phyloP scores from a whole-genome alignment of 2,113 vertebrate genomes.

The Oxyura jamaicensis region DNA sequence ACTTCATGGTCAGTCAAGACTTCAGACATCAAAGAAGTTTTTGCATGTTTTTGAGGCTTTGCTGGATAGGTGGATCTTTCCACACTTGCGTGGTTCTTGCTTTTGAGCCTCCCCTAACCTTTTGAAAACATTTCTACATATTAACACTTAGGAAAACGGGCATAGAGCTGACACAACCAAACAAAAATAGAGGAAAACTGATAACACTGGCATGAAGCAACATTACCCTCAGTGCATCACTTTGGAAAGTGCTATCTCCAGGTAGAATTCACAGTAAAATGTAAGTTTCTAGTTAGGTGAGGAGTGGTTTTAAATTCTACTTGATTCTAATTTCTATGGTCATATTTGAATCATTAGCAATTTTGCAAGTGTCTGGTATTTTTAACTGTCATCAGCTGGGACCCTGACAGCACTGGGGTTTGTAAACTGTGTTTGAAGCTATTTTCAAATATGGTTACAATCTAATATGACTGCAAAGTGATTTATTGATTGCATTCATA shows the following conservation, averaged over 20 bases:
- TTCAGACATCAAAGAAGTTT: not conserved
- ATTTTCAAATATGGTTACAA: constrained; percentile 27
- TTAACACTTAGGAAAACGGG: constrained; percentile 1
- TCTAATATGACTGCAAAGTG: not conserved
- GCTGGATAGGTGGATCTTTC: not conserved
- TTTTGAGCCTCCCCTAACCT: constrained; percentile 5
- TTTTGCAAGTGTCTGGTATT: constrained; percentile 25
- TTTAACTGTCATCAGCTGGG: not conserved
- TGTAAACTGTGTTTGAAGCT: constrained; percentile 14
- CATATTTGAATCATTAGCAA: constrained; percentile 10
- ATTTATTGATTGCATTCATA: constrained; percentile 27
- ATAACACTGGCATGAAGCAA: not conserved
- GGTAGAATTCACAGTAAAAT: not conserved
- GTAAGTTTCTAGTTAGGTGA: not conserved
- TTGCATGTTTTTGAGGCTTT: not conserved
- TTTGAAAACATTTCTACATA: not conserved
- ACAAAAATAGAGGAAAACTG: constrained; percentile 39
- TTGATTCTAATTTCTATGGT: not conserved
- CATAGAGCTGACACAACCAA: not conserved
- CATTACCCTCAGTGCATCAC: not conserved
- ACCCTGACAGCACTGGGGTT: not conserved
- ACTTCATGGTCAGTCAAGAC: not conserved
- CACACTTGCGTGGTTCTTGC: not conserved
- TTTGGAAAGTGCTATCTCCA: not conserved
- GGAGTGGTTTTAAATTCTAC: not conserved